Conservation (phyloP, 2,888 invertebrate genomes). For the Clitarchus hookeri region DNA sequence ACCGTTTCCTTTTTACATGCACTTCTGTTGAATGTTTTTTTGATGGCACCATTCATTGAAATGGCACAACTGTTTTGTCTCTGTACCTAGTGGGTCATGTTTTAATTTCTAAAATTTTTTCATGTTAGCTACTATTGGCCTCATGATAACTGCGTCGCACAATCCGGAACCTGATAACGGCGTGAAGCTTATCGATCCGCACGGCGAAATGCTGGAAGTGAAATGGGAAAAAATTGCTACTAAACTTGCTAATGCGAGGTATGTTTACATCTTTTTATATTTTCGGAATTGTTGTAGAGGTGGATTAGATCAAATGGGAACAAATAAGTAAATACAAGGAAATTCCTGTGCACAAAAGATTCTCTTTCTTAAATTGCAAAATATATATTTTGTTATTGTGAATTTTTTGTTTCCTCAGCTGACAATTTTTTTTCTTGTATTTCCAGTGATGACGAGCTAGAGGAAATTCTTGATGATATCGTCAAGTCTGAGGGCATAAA, state of each 20-base stretch:
- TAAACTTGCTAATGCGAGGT: constrained; percentile 80
- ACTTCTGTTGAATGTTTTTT: too few relatives aligned
- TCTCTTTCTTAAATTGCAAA: too few relatives aligned
- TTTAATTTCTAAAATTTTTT: neutral
- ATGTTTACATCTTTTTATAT: constrained; percentile 33
- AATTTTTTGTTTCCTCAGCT: too few relatives aligned
- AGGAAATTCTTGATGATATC: constrained; percentile 69
- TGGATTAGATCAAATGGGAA: too few relatives aligned
- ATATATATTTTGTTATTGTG: too few relatives aligned
- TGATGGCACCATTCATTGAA: too few relatives aligned
- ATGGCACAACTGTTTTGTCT: too few relatives aligned
- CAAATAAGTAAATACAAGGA: too few relatives aligned
- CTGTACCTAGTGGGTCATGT: neutral
- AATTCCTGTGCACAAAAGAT: too few relatives aligned
- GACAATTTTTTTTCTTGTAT: too few relatives aligned
- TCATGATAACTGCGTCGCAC: constrained; percentile 99
- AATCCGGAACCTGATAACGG: constrained; percentile 97
- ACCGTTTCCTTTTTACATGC: too few relatives aligned
- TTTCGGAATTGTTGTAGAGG: neutral
- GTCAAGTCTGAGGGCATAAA: constrained; percentile 74
- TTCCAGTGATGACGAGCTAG: constrained; percentile 71
- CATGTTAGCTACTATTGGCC: constrained; percentile 73
- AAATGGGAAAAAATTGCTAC: constrained; percentile 93
- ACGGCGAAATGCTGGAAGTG: constrained; percentile 93
- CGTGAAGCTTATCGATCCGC: constrained; percentile 93